Evolutionary conservation across 2,113 vertebrate genomes (phyloP).

Genomic region (Anguilla japonica): DNA sequence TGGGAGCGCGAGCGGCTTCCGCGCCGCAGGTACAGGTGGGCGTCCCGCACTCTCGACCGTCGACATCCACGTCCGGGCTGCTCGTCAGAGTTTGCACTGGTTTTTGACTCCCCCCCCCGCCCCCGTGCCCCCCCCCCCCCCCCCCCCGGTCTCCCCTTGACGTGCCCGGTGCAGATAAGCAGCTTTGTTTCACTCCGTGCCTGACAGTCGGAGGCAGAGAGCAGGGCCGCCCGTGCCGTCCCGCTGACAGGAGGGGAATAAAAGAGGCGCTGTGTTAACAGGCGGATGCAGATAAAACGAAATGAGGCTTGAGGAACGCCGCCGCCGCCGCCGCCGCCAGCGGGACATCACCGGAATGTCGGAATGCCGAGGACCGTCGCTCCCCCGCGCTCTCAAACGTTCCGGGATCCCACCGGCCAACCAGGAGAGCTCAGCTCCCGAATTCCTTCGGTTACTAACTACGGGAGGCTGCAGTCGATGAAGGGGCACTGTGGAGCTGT

Average conservation of each 20-base stretch:
- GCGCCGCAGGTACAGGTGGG: not conserved
- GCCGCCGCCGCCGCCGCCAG: not conserved
- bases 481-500: not conserved
- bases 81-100: not conserved
- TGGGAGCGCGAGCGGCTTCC: not conserved
- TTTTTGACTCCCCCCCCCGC: not conserved
- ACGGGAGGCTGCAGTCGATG: no score
- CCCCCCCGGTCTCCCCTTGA: not conserved
- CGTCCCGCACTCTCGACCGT: not conserved
- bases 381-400: no score
- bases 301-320: conserved; percentile 20
- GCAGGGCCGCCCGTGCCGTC: conserved; percentile 49
- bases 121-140: no score
- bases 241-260: conserved; percentile 45
- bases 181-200: conserved; percentile 47
- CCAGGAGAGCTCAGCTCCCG: no score
- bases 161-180: conserved; percentile 34
- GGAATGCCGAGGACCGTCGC: not conserved
- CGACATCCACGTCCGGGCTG: not conserved
- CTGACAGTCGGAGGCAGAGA: conserved; percentile 51
- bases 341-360: not conserved
- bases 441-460: no score
- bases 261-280: conserved; percentile 33
- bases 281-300: conserved; percentile 37
- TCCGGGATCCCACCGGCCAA: no score